Evolutionary conservation across 2,797 vertebrate genomes (phyloP).

Genomic region (Triplophysa bombifrons): DNA sequence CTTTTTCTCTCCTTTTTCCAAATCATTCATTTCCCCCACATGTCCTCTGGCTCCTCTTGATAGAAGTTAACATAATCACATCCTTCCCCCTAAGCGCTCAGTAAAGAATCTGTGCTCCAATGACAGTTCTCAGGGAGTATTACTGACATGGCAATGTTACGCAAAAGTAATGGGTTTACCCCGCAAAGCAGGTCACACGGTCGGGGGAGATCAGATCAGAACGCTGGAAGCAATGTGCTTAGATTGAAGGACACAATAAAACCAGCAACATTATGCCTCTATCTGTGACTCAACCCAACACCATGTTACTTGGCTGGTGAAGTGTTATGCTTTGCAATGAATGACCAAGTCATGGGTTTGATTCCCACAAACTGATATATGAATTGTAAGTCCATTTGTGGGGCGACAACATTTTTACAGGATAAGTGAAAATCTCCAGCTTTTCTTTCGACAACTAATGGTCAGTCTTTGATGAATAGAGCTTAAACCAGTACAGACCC

Average conservation of each 20-base stretch:
- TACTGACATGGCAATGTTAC: constrained; percentile 10
- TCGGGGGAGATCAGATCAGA: not conserved
- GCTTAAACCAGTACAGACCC: constrained; percentile 46
- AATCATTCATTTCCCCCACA: constrained; percentile 35
- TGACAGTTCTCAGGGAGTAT: constrained; percentile 35
- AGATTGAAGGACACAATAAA: not conserved
- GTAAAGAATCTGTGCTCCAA: constrained; percentile 35
- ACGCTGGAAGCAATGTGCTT: not conserved
- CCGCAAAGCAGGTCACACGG: constrained; percentile 19
- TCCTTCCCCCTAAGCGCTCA: not conserved
- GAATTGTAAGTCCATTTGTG: no score
- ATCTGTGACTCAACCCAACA: not conserved
- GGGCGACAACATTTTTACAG: no score
- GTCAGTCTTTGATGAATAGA: constrained; percentile 18
- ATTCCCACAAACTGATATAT: no score
- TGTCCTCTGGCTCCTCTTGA: constrained; percentile 57
- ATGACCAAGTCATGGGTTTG: not conserved
- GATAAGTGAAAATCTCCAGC: no score
- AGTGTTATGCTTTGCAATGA: not conserved
- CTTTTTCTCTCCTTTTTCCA: constrained; percentile 28
- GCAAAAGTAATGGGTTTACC: constrained; percentile 30
- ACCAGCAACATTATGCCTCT: not conserved
- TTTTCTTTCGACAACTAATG: not conserved
- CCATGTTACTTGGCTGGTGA: not conserved
- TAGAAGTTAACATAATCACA: constrained; percentile 41